Base-by-base conservation (phyloP, 30 jellyfish, hydroid and myxozoan genomes). In the Hydractinia symbiolongicarpus region DNA sequence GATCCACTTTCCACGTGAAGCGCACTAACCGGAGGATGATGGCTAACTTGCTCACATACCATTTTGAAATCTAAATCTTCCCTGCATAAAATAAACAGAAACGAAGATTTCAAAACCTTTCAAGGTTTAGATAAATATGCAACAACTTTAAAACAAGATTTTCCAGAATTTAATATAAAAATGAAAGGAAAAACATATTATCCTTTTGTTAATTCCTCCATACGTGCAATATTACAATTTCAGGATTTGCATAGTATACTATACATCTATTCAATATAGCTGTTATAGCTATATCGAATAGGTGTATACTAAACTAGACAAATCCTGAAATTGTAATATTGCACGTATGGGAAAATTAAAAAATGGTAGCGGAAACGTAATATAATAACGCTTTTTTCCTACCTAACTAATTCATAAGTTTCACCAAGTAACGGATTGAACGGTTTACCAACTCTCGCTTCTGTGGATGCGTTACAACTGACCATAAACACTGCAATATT, bases 1-100 rank as follows among this genome's bases (percentile, higher is more conserved):
- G 90, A 86, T 57, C 60, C 54, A 53, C 91, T 83, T 79, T 86
- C 90, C 69, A 91, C 94, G 72, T 81, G 73, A 74, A 86, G 73
- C 21, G 98, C 95, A 74, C 98, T 91, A 89, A 91, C 73, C 11
- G 98, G 98, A 40, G 98, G 98, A 69, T 91, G 98, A 58, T 91
- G 98, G 78, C 98, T 91, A 56, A 91, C 98, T 86, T 91, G 98
- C 64, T 91, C 98, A 5, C 92, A 92, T 4, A 86, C 53, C 74
- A 91, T 71, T 54, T 72, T 61, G 70, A 91, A 67, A 57, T 87
- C 98, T 54, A 67, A 55, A 72, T 91, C 98, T 73, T 91, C 96
- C 81, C 98, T 90, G 69, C 16, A 84, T 71, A 14, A 16, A 30
- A 0, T 30, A 30, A 30, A 30, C 44, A 30, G 44, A 30, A 30